Evolutionary conservation across 2,113 vertebrate genomes (phyloP).

Genomic region (Nannospalax galili): DNA sequence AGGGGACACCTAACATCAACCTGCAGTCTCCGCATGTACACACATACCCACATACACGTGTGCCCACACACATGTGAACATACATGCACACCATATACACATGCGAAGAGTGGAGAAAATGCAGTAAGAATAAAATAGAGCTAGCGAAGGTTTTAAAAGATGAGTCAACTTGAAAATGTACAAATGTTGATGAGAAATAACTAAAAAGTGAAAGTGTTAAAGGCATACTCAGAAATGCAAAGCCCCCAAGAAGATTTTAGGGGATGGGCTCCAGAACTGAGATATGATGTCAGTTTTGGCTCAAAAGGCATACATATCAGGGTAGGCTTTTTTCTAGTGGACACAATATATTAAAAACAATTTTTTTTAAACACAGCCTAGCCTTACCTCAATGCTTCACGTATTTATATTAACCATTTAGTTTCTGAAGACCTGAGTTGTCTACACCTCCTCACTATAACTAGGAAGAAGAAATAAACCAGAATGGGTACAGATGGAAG

Average conservation of each 20-base stretch:
- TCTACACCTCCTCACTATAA: not conserved
- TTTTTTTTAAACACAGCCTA: not conserved
- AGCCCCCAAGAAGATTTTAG: not conserved
- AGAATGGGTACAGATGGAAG: not conserved
- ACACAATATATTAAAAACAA: not conserved
- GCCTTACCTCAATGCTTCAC: not conserved
- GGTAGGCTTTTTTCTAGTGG: not conserved
- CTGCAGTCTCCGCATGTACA: no score
- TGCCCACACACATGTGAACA: no score
- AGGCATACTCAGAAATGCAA: not conserved
- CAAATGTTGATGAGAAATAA: not conserved
- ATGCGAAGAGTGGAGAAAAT: not conserved
- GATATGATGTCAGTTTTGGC: not conserved
- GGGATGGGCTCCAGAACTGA: not conserved
- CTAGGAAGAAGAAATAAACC: constrained; percentile 15
- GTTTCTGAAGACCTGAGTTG: not conserved
- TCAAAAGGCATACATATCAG: not conserved
- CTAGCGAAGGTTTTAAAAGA: not conserved
- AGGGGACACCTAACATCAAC: no score
- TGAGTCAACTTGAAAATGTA: not conserved
- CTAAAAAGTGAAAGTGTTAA: not conserved
- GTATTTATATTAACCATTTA: not conserved
- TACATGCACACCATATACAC: no score
- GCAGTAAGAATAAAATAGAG: not conserved
- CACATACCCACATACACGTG: no score